Evolutionary conservation across 1,140 invertebrate genomes (phyloP).

Genomic region (Lasioglossum albipes): DNA sequence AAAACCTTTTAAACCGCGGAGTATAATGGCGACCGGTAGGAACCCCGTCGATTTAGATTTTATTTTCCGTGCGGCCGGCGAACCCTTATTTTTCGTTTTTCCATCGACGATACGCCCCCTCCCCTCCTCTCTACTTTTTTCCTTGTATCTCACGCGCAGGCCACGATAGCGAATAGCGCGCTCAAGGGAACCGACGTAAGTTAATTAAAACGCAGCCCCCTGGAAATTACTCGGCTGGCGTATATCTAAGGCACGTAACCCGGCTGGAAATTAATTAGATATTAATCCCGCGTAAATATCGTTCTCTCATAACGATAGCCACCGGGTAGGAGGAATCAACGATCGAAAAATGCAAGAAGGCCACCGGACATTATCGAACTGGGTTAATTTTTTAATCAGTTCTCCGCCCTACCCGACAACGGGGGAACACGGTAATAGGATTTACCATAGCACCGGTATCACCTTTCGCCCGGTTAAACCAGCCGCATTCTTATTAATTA

Average conservation of each 20-base stretch:
- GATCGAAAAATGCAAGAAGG: neutral
- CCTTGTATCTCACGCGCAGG: neutral
- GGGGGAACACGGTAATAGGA: slow-evolving; percentile 26
- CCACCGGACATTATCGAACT: slow-evolving; percentile 20
- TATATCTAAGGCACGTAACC: neutral
- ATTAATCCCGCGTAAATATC: slow-evolving; percentile 36
- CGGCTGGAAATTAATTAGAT: slow-evolving; percentile 30
- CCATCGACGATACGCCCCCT: neutral
- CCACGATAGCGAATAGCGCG: neutral
- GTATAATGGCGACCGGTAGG: slow-evolving; percentile 1
- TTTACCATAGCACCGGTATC: slow-evolving; percentile 20
- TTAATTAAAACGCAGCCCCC: slow-evolving; percentile 22
- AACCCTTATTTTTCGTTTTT: neutral
- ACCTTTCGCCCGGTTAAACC: slow-evolving; percentile 39
- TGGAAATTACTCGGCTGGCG: neutral
- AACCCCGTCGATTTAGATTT: slow-evolving; percentile 37
- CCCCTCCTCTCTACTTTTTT: too few species aligned
- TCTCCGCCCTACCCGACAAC: too few species aligned
- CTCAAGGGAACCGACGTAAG: neutral
- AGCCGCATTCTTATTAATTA: slow-evolving; percentile 60
- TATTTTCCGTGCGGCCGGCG: slow-evolving; percentile 5
- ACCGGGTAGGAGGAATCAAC: neutral
- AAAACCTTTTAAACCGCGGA: slow-evolving; percentile 49
- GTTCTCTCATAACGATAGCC: too few species aligned
- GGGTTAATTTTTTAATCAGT: slow-evolving; percentile 56